Conservation (phyloP, 2,797 vertebrate species). For the Crocodylus rhombifer region DNA sequence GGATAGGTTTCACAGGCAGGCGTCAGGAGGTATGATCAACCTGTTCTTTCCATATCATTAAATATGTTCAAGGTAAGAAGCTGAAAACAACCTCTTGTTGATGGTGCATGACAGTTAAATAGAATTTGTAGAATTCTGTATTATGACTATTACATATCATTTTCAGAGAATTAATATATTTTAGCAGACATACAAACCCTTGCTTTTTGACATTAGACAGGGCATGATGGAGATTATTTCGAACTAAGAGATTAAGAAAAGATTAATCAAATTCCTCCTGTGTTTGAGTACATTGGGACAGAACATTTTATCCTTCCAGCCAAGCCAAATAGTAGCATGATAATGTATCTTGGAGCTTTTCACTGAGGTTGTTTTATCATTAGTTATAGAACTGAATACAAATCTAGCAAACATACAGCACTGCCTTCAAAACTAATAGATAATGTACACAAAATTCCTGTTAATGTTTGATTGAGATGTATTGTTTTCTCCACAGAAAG, state of each 20-base stretch:
- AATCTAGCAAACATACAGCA: neutral
- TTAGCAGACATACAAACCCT: neutral
- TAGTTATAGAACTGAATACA: neutral
- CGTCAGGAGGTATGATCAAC: neutral
- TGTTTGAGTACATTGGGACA: neutral
- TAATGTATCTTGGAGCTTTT: neutral
- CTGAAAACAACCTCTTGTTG: too few relatives aligned
- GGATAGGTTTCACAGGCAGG: neutral
- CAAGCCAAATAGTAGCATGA: neutral
- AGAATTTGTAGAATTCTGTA: too few relatives aligned
- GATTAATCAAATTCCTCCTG: neutral
- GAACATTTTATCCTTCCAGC: neutral
- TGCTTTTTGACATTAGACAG: neutral
- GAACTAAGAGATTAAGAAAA: neutral
- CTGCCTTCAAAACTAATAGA: neutral
- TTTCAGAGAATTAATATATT: neutral
- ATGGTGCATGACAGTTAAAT: too few relatives aligned
- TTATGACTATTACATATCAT: neutral
- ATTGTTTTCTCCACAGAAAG: too few relatives aligned
- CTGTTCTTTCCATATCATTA: neutral
- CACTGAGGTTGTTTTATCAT: neutral
- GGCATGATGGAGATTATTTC: neutral
- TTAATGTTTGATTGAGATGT: too few relatives aligned
- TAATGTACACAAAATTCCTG: too few relatives aligned
- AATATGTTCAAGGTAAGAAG: too few relatives aligned